Evolutionary conservation across 1,140 invertebrate genomes (phyloP).

Genomic region (Saccostrea echinata): DNA sequence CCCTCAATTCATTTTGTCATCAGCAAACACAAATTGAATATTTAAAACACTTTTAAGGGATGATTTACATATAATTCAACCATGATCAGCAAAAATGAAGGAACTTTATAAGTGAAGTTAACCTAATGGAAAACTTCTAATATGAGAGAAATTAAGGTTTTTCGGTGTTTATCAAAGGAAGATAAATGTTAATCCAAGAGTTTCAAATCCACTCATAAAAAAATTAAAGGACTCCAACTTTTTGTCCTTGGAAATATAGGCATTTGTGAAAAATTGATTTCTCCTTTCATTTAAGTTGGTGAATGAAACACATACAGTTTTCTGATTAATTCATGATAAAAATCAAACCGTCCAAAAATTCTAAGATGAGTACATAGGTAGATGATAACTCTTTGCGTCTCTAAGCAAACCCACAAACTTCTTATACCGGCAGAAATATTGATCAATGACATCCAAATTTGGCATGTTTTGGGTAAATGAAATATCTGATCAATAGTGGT

Average conservation of each 20-base stretch:
- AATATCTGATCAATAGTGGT: conserved; percentile 26
- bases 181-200: neutral
- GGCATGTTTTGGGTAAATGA: conserved; percentile 13
- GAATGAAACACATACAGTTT: neutral
- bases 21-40: neutral
- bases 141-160: no score
- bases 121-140: no score
- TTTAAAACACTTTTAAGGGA: neutral
- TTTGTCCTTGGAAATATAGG: neutral
- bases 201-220: neutral
- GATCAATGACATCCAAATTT: conserved; percentile 17
- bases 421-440: conserved; percentile 11
- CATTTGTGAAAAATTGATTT: conserved; percentile 19
- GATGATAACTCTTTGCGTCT: neutral
- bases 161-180: neutral
- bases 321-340: neutral
- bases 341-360: neutral
- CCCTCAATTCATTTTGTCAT: neutral
- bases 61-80: neutral
- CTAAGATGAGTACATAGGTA: neutral
- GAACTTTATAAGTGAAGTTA: neutral
- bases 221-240: neutral
- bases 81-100: neutral
- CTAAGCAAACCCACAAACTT: neutral
- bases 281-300: neutral